phyloP scores from a whole-genome alignment of 2,113 vertebrate species.

The Malurus melanocephalus region DNA sequence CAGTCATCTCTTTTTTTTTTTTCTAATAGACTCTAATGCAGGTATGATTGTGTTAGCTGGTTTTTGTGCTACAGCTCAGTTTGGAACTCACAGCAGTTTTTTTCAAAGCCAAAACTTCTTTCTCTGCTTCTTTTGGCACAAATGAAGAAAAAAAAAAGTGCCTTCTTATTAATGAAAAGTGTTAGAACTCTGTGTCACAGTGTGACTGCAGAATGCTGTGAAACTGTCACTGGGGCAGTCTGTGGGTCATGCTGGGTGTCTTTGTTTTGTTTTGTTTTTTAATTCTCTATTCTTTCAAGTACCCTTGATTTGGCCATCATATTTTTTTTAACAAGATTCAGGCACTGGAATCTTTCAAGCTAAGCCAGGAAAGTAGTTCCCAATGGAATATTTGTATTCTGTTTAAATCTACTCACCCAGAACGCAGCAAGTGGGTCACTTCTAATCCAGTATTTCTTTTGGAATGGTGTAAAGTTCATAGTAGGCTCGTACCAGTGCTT shows the following conservation, averaged over 20 bases:
- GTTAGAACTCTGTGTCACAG: background rate
- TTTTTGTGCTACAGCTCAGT: background rate
- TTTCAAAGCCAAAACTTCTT: background rate
- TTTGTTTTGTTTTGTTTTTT: background rate
- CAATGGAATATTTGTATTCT: background rate
- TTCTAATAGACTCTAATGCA: background rate
- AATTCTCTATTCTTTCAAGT: background rate
- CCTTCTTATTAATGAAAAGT: background rate
- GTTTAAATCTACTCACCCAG: conserved; percentile 16
- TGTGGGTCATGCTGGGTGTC: background rate
- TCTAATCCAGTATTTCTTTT: background rate
- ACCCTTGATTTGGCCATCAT: background rate
- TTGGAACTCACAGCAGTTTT: background rate
- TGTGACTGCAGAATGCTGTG: background rate
- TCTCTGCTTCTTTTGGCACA: background rate
- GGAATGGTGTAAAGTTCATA: background rate
- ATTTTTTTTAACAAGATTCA: background rate
- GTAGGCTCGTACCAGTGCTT: background rate
- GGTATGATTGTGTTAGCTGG: background rate
- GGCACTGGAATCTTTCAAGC: background rate
- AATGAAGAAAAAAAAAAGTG: background rate
- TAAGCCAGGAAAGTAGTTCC: background rate
- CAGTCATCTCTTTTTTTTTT: background rate
- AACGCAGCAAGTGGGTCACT: background rate
- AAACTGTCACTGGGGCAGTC: background rate